phyloP scores from a whole-genome alignment of 2,797 vertebrate species.

The Mus spretus region DNA sequence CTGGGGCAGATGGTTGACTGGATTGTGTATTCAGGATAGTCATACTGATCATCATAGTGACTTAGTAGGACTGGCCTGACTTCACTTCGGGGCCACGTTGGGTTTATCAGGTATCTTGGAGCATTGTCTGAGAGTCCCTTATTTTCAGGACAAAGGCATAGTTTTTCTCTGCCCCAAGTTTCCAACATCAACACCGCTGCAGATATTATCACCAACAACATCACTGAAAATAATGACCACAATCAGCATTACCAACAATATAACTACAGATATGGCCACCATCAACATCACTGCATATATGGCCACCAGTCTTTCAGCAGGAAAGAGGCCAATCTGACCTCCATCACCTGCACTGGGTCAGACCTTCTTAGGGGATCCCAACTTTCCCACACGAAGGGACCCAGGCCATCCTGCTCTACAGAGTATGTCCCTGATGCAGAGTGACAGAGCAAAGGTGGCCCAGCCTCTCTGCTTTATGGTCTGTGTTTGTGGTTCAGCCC shows the following conservation, averaged over 20 bases:
- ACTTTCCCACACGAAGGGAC: not conserved
- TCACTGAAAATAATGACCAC: not conserved
- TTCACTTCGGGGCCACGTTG: fast-evolving
- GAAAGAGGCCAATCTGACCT: not conserved
- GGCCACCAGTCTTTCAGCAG: too few species aligned
- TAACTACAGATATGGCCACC: not conserved
- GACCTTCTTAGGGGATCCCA: too few species aligned
- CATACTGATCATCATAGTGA: not conserved
- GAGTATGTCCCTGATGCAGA: not conserved
- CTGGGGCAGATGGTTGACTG: not conserved
- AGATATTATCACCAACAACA: not conserved
- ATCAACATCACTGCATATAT: not conserved
- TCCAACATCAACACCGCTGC: not conserved
- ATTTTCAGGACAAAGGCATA: not conserved
- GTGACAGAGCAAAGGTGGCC: too few species aligned
- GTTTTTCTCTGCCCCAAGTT: not conserved
- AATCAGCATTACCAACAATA: not conserved
- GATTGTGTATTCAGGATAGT: not conserved
- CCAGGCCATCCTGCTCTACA: not conserved
- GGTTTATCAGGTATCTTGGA: not conserved
- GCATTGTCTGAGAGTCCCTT: not conserved
- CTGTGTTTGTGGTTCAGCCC: not conserved
- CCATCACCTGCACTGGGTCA: fast-evolving
- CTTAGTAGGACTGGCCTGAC: not conserved
- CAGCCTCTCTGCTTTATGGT: fast-evolving